A percentile compares a stretch with the other conserved stretches of the same genome.
Evolutionary conservation across 2,888 invertebrate genomes (phyloP).

Genomic region (Luperina nickerlii): DNA sequence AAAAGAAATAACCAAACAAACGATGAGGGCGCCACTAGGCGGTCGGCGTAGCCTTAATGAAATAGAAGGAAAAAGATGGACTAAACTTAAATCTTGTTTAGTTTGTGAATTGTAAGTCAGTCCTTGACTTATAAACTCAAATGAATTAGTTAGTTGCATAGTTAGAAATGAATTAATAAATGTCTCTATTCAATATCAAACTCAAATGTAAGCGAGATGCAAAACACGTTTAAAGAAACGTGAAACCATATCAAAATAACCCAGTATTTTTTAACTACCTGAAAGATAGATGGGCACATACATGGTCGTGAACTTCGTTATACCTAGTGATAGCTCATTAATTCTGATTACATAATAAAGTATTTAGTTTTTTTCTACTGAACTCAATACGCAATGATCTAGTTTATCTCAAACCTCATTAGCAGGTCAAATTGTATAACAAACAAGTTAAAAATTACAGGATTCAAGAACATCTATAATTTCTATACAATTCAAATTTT

Average conservation of each 20-base stretch:
- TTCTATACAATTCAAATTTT: neutral
- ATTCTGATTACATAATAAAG: constrained; percentile 27
- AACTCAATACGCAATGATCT: constrained; percentile 22
- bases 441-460: constrained; percentile 7
- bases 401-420: constrained; percentile 22
- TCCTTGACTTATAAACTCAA: neutral
- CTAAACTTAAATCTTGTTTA: no score
- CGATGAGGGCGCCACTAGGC: no score
- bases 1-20: no score
- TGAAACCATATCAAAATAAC: constrained; percentile 10
- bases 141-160: neutral
- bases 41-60: no score
- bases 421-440: neutral
- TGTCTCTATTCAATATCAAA: neutral
- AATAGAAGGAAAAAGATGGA: no score
- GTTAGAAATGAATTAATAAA: neutral
- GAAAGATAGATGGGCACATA: constrained; percentile 9
- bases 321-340: constrained; percentile 16
- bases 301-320: constrained; percentile 31
- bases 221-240: constrained; percentile 7
- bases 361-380: neutral
- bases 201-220: neutral
- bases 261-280: neutral
- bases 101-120: neutral
- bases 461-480: neutral